Percentiles rank a stretch among this genome's conserved stretches.
Conservation (phyloP, 2,888 invertebrate species). For the Junonia oenone region DNA sequence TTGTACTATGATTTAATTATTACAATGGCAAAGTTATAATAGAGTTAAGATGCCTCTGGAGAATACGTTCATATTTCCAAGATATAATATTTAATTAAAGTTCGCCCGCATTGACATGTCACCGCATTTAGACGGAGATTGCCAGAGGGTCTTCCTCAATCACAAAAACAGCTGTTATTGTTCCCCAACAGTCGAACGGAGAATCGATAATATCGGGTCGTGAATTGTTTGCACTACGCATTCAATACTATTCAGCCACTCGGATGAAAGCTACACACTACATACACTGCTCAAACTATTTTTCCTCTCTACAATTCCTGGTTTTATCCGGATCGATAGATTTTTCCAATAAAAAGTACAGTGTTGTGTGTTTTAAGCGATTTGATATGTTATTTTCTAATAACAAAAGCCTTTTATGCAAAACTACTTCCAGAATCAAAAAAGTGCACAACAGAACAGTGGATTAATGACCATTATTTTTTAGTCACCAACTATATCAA, state of each 20-base stretch:
- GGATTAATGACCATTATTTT: too few relatives aligned
- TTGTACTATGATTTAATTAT: too few relatives aligned
- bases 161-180: conserved; percentile 23
- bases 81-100: neutral
- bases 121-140: conserved; percentile 1
- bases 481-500: too few relatives aligned
- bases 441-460: too few relatives aligned
- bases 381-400: too few relatives aligned
- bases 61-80: neutral
- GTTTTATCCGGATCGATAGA: conserved; percentile 1
- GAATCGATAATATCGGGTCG: conserved; percentile 32
- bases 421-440: too few relatives aligned
- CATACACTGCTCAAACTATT: neutral
- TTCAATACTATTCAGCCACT: conserved; percentile 20
- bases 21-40: too few relatives aligned
- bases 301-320: neutral
- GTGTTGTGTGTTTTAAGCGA: neutral
- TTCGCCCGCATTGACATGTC: neutral
- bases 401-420: too few relatives aligned
- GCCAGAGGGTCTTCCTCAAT: conserved; percentile 5
- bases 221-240: conserved; percentile 25
- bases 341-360: neutral
- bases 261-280: neutral
- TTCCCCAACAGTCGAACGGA: conserved; percentile 24
- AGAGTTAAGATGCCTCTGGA: neutral